phyloP scores from a whole-genome alignment of 2,113 vertebrate species.

The Alethe diademata region DNA sequence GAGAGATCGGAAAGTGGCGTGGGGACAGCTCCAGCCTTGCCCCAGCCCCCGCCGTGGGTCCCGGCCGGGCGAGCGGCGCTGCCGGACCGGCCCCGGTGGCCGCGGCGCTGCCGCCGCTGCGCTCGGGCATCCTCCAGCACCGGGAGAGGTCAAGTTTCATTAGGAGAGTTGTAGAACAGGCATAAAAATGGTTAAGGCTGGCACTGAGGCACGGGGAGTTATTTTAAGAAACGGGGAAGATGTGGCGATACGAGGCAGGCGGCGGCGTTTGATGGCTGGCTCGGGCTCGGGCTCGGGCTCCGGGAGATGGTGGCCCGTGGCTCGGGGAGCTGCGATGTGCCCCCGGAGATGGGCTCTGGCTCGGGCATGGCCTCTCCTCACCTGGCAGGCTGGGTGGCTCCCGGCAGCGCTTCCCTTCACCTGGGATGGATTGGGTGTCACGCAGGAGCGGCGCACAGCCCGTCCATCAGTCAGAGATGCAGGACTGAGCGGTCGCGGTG shows the following conservation, averaged over 20 bases:
- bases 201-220: background rate
- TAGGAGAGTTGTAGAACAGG: background rate
- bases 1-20: background rate
- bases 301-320: background rate
- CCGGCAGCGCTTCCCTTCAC: background rate
- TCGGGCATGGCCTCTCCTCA: background rate
- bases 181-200: constrained; percentile 12
- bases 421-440: background rate
- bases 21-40: background rate
- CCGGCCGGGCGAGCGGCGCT: background rate
- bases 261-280: constrained; percentile 28
- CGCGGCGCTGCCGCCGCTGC: background rate
- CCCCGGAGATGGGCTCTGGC: background rate
- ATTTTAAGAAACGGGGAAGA: constrained; percentile 37
- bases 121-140: background rate
- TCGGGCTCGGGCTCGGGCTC: background rate
- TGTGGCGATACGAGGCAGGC: background rate
- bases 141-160: background rate
- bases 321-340: background rate
- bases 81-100: background rate
- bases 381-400: background rate
- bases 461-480: background rate
- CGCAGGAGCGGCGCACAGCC: background rate
- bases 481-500: background rate
- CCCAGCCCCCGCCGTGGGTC: background rate